phyloP scores from a whole-genome alignment of 1,140 invertebrate genomes.

The Metaphire vulgaris region DNA sequence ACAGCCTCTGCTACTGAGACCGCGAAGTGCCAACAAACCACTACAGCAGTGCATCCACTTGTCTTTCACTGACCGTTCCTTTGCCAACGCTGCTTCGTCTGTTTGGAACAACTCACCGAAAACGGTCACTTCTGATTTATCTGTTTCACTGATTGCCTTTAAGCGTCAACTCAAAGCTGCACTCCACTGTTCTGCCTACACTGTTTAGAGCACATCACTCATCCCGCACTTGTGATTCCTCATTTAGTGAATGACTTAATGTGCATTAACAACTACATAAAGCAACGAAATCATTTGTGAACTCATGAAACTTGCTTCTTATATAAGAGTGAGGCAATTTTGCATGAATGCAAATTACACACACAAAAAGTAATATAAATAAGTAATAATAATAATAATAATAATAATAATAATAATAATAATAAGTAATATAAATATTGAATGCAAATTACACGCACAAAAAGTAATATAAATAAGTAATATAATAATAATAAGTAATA shows the following conservation, averaged over 20 bases:
- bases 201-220: background rate
- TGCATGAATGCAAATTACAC: background rate
- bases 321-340: no score
- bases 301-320: background rate
- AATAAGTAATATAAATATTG: background rate
- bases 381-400: conserved; percentile 2
- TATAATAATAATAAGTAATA: conserved; percentile 17
- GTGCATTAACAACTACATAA: background rate
- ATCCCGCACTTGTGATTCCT: background rate
- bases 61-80: background rate
- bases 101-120: no score
- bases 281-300: background rate
- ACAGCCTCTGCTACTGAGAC: background rate
- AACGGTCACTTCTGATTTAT: no score
- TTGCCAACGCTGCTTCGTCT: no score
- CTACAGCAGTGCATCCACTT: background rate
- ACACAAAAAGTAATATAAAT: background rate
- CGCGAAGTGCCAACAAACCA: background rate
- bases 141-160: no score
- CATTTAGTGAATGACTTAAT: background rate
- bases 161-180: no score
- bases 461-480: conserved; percentile 2
- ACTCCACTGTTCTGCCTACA: background rate
- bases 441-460: background rate
- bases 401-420: conserved; percentile 1